Evolutionary conservation across 2,797 vertebrate species (phyloP), one percentile per base, ranked within the genome.

Genomic region (Miichthys miiuy): DNA sequence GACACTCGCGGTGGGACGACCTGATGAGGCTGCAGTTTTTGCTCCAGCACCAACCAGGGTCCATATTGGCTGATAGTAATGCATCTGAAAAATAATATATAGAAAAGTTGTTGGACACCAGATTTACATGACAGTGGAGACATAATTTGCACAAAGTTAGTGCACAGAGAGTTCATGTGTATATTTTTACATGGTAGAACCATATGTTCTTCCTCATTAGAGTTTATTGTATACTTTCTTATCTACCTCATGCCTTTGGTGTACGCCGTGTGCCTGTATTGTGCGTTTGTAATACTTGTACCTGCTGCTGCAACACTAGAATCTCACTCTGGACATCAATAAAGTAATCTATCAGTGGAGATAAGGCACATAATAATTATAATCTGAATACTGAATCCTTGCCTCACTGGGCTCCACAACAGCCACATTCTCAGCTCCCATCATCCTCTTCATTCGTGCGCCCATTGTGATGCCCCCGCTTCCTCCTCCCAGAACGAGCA

Each of bases 11-110:
- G 94, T 99, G 14, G 96, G 52, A 0, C 97, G 96, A 0, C 92
- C 95, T 0, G 97, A 99, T 0, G 89, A 85, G 6, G 85, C 87
- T 14, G 97, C 3, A 6, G 75, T 92, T 90, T 99, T 99, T 46
- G 97, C 97, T 13, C 98, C 98, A 16, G 96, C 98, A 0, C 98
- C 98, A 60, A 98, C 98, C 64, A 99, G 90, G 0, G 98, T 99
- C 98, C 98, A 99, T 60, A 99, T 91, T 0, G 98, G 98, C 92
- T 99, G 98, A 87, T 99, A 99, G 87, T 98, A 99, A 85, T 99
- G 98, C 85, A 93, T 96, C 98, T 99, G 89, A 60, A 87, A 81
- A 52, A 64, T 86, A 80, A 52, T 85, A 81, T 52, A 66, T 13
- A 50, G 23, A 56, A 48, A 54, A 17, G 23, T 16, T 55, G 25